Percentiles rank a stretch among this genome's conserved stretches.
phyloP scores from a whole-genome alignment of 2,113 vertebrate species.

The Saccopteryx bilineata region DNA sequence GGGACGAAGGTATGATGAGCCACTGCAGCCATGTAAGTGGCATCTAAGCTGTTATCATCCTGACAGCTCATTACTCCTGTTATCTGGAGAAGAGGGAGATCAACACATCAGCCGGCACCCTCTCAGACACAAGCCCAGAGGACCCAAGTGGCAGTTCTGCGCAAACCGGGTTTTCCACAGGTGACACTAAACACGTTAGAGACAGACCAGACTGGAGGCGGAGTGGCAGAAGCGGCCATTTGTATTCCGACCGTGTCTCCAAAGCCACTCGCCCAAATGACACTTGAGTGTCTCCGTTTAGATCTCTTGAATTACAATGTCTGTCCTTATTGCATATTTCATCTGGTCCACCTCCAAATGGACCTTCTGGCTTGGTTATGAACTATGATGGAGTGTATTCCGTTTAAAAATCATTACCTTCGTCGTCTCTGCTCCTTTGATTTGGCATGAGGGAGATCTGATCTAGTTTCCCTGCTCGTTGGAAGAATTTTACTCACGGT shows the following conservation, averaged over 20 bases:
- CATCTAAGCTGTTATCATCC: not conserved
- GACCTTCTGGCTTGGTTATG: not conserved
- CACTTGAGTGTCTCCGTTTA: not conserved
- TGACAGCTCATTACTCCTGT: not conserved
- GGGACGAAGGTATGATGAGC: not conserved
- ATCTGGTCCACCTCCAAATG: conserved; percentile 44
- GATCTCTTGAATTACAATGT: not conserved
- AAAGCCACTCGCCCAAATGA: not conserved
- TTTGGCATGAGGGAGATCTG: not conserved
- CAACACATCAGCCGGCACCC: not conserved
- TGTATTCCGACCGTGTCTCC: not conserved
- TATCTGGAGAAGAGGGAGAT: not conserved
- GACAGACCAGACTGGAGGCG: not conserved
- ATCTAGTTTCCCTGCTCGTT: not conserved
- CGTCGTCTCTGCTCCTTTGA: not conserved
- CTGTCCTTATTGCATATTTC: not conserved
- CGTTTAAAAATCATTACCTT: conserved; percentile 33
- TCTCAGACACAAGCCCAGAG: accelerated
- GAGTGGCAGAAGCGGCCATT: not conserved
- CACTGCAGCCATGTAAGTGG: not conserved
- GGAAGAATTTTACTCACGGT: not conserved
- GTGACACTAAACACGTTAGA: not conserved
- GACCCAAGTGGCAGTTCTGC: not conserved
- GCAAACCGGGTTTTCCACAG: not conserved
- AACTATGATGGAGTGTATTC: not conserved